Percentiles rank a stretch among this genome's conserved stretches.
Conservation (phyloP, 2,888 invertebrate species). For the Coenonympha arcania region DNA sequence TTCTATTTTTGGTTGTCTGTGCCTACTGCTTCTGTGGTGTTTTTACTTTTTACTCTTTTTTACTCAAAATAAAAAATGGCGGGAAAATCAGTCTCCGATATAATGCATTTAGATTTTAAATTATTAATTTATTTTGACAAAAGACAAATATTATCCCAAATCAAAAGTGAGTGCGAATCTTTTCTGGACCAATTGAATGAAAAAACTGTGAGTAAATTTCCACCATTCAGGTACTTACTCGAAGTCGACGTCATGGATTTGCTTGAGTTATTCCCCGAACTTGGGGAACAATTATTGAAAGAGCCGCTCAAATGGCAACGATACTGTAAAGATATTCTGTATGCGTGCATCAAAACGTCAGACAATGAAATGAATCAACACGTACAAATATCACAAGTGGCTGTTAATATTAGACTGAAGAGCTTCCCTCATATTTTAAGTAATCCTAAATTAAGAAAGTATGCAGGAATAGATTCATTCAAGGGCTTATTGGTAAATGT, state of each 20-base stretch:
- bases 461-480: slow-evolving; percentile 42
- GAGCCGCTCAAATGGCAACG: slow-evolving; percentile 53
- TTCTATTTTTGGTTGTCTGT: no score
- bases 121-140: slow-evolving; percentile 58
- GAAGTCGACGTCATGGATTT: slow-evolving; percentile 58
- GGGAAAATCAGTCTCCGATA: no score
- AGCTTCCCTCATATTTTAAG: slow-evolving; percentile 39
- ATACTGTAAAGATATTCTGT: slow-evolving; percentile 50
- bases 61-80: no score
- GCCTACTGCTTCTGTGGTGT: no score
- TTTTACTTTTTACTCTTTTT: no score
- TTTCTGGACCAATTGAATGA: slow-evolving; percentile 44
- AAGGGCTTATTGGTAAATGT: slow-evolving; percentile 47
- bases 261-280: slow-evolving; percentile 42
- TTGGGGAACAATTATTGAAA: slow-evolving; percentile 44
- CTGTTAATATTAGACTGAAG: slow-evolving; percentile 46
- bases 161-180: slow-evolving; percentile 43
- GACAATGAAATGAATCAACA: slow-evolving; percentile 33
- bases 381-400: slow-evolving; percentile 45
- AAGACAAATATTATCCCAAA: slow-evolving; percentile 43
- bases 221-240: slow-evolving; percentile 48
- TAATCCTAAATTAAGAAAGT: slow-evolving; percentile 33
- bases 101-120: slow-evolving; percentile 46
- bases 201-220: slow-evolving; percentile 46
- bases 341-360: slow-evolving; percentile 45